These are phyloP conservation scores for Chrysina gloriosa DNA, from an alignment of 2,888 invertebrate genomes.

Conservation along the genomic window DNA sequence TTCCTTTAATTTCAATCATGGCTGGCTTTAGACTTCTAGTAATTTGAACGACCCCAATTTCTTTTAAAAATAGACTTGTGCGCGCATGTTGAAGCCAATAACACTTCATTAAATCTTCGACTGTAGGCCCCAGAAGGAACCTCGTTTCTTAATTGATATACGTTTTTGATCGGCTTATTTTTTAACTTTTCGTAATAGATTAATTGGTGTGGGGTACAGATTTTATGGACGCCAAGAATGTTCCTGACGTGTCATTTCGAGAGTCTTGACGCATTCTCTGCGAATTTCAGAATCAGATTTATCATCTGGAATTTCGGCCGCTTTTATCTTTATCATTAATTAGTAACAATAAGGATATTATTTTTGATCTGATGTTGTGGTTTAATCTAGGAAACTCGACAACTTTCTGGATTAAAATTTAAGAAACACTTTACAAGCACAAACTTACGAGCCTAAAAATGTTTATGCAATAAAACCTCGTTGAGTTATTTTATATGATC, in stretches of 20 bases:
- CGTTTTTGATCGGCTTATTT: not conserved
- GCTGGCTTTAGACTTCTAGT: not conserved
- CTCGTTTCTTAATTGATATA: not conserved
- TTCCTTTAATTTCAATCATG: slow-evolving; percentile 2
- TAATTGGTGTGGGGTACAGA: not conserved
- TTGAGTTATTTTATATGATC: not conserved
- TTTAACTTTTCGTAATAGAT: not conserved
- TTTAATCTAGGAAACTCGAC: no score
- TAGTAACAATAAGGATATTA: no score
- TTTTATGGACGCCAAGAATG: not conserved
- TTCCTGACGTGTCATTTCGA: not conserved
- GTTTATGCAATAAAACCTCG: no score
- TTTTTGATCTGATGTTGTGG: no score
- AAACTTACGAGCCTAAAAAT: no score
- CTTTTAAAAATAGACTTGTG: slow-evolving; percentile 14
- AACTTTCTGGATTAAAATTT: no score
- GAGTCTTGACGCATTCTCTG: no score
- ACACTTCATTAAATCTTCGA: slow-evolving; percentile 2
- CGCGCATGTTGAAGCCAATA: not conserved
- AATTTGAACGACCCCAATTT: slow-evolving; percentile 22
- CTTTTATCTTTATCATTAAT: no score
- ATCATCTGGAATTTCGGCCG: no score
- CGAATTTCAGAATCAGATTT: no score
- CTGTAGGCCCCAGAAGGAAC: not conserved
- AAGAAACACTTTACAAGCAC: no score